A percentile compares a stretch with the other conserved stretches of the same genome.
Evolutionary conservation across 2,113 vertebrate genomes (phyloP).

Genomic region (Ochotona curzoniae): DNA sequence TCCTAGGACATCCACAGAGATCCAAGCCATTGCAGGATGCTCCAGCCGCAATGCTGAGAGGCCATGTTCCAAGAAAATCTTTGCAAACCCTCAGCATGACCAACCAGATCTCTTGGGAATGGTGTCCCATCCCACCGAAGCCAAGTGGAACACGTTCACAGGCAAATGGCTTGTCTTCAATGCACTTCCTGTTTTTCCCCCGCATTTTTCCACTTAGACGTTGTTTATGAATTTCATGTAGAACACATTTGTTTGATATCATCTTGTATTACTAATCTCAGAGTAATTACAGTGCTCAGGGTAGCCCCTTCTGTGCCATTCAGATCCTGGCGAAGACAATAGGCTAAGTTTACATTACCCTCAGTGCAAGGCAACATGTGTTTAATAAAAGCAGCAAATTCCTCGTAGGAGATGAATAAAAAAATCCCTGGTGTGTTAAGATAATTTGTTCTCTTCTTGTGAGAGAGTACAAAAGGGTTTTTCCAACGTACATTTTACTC

Average conservation of each 20-base stretch:
- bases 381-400: conserved; percentile 26
- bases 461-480: conserved; percentile 6
- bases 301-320: accelerated
- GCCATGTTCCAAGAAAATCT: not conserved
- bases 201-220: not conserved
- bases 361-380: not conserved
- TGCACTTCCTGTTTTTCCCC: not conserved
- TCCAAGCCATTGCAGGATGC: not conserved
- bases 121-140: not conserved
- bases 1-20: not conserved
- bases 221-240: not conserved
- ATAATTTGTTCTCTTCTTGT: conserved; percentile 34
- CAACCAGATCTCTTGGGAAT: not conserved
- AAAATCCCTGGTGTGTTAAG: conserved; percentile 30
- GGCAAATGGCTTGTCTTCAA: not conserved
- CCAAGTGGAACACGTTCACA: no score
- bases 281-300: accelerated
- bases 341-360: not conserved
- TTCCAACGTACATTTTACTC: conserved; percentile 32
- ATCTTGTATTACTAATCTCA: not conserved
- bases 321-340: not conserved
- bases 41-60: not conserved
- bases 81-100: not conserved
- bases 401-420: conserved; percentile 20
- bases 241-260: not conserved